Conservation (phyloP, 2,113 vertebrate species). For the Apodemus sylvaticus region DNA sequence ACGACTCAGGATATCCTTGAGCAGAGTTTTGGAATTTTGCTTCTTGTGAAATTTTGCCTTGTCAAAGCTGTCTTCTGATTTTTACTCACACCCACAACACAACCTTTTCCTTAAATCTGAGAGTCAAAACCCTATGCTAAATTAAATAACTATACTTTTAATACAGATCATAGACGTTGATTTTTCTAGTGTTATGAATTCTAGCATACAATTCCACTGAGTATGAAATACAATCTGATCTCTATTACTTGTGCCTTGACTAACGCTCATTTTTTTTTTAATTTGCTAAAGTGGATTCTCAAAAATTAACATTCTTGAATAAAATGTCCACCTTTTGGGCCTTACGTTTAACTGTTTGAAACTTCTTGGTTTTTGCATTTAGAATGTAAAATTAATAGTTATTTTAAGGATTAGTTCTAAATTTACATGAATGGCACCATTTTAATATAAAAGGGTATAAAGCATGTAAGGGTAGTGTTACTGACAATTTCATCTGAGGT, state of each 20-base stretch:
- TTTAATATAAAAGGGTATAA: slow-evolving; percentile 18
- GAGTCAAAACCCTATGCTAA: background rate
- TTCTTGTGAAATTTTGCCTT: background rate
- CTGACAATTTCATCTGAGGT: background rate
- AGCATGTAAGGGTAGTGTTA: background rate
- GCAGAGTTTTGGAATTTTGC: background rate
- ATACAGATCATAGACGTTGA: background rate
- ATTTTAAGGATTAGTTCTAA: background rate
- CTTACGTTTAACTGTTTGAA: slow-evolving; percentile 29
- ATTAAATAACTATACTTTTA: background rate
- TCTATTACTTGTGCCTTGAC: background rate
- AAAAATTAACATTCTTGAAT: background rate
- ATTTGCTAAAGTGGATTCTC: background rate
- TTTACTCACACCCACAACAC: background rate
- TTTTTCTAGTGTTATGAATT: background rate
- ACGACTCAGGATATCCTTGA: background rate
- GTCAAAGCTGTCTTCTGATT: background rate
- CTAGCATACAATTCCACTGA: background rate
- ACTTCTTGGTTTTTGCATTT: background rate
- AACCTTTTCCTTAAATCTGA: background rate
- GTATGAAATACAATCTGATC: background rate
- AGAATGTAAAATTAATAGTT: background rate
- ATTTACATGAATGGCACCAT: background rate
- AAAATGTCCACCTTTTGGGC: background rate
- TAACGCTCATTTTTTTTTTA: background rate